A percentile compares a stretch with the other conserved stretches of the same genome.
Evolutionary conservation across 2,797 vertebrate genomes (phyloP).

Genomic region (Bovichtus diacanthus): DNA sequence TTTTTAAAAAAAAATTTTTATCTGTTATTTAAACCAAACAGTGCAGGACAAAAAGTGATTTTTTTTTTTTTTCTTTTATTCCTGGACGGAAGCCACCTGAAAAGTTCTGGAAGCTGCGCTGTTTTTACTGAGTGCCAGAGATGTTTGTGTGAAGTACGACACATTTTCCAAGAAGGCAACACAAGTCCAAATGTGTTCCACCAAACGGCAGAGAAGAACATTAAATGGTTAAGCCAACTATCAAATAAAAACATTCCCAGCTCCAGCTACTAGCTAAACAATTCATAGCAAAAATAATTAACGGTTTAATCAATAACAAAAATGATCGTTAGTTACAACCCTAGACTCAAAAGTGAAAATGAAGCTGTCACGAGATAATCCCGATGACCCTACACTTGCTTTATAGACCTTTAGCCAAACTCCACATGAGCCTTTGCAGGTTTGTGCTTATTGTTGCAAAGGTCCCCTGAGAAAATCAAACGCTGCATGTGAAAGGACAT

Average conservation of each 20-base stretch:
- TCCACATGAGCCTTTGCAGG: not conserved
- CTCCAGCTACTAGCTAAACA: not conserved
- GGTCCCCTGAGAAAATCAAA: constrained; percentile 10
- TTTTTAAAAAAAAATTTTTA: too few species aligned
- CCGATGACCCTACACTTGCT: not conserved
- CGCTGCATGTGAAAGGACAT: constrained; percentile 18
- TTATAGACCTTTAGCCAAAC: constrained; percentile 4
- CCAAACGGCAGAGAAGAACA: not conserved
- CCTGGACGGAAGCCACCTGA: too few species aligned
- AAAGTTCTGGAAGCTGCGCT: too few species aligned
- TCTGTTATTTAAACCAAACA: not conserved
- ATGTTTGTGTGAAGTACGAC: not conserved
- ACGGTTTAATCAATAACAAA: not conserved
- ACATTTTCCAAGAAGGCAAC: not conserved
- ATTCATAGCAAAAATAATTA: not conserved
- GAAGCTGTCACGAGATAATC: not conserved
- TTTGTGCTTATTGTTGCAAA: not conserved
- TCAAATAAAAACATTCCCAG: not conserved
- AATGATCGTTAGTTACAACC: not conserved
- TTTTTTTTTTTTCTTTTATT: too few species aligned
- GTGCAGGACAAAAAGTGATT: too few species aligned
- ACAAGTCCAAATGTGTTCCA: not conserved
- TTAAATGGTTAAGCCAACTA: not conserved
- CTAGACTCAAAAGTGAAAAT: not conserved
- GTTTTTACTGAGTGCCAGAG: not conserved